Evolutionary conservation across 2,113 vertebrate species (phyloP).

Genomic region (Microtus oregoni): DNA sequence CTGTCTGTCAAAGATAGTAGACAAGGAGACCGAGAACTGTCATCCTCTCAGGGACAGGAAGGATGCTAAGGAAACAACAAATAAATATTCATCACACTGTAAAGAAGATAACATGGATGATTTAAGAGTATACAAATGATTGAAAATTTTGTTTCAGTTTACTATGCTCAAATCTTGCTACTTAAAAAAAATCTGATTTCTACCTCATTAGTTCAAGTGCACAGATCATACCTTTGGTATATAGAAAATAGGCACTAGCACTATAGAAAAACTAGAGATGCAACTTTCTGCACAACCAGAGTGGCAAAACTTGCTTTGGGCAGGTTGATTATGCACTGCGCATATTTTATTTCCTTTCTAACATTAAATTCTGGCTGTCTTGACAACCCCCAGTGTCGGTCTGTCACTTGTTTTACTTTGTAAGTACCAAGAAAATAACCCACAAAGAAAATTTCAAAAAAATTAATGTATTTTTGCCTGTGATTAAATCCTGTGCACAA

Average conservation of each 20-base stretch:
- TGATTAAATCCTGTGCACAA: conserved; percentile 16
- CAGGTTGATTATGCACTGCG: conserved; percentile 43
- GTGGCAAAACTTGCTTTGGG: conserved; percentile 4
- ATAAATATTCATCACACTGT: not conserved
- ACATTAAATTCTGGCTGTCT: conserved; percentile 53
- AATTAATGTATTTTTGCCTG: conserved; percentile 19
- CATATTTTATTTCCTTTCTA: conserved; percentile 54
- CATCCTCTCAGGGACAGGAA: not conserved
- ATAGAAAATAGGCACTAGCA: not conserved
- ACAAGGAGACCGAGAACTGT: not conserved
- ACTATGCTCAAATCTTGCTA: conserved; percentile 1
- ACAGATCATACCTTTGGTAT: not conserved
- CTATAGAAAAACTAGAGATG: conserved; percentile 1
- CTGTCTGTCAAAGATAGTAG: not conserved
- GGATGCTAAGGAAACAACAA: not conserved
- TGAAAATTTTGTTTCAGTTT: conserved; percentile 30
- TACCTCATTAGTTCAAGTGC: not conserved
- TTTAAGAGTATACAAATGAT: conserved; percentile 28
- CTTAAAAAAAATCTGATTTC: not conserved
- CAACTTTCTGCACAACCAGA: not conserved
- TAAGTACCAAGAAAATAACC: conserved; percentile 56
- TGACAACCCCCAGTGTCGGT: not conserved
- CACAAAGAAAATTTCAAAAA: conserved; percentile 35
- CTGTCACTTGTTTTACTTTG: conserved; percentile 55
- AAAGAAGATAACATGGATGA: not conserved